Evolutionary conservation across 2,888 invertebrate genomes (phyloP).

Genomic region (Sipha maydis): DNA sequence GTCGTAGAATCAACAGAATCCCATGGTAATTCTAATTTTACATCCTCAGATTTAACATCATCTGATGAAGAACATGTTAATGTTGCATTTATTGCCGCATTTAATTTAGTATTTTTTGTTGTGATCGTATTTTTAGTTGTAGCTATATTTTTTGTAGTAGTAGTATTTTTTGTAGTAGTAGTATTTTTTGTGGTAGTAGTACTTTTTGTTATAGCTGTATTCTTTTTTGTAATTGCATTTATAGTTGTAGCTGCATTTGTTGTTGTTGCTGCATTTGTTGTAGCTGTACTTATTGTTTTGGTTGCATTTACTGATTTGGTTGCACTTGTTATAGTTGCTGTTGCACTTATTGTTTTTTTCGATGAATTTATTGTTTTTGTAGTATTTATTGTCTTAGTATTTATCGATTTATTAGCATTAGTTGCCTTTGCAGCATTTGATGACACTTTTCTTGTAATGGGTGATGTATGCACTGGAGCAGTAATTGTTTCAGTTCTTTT

Average conservation of each 20-base stretch:
- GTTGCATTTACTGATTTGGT: background rate
- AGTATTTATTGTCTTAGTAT: too few species aligned
- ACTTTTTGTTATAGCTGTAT: too few species aligned
- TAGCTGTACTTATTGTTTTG: background rate
- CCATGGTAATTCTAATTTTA: slow-evolving; percentile 22
- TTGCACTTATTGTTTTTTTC: background rate
- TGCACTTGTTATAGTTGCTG: background rate
- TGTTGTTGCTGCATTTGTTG: too few species aligned
- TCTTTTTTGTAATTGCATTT: too few species aligned
- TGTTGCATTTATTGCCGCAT: background rate
- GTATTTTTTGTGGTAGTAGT: too few species aligned
- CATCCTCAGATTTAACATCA: slow-evolving; percentile 13
- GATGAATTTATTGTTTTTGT: background rate
- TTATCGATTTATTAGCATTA: background rate
- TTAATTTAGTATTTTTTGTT: background rate
- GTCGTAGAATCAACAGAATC: slow-evolving; percentile 47
- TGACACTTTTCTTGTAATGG: background rate
- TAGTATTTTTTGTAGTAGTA: too few species aligned
- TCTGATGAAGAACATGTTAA: slow-evolving; percentile 9
- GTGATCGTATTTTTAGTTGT: too few species aligned
- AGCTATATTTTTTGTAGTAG: too few species aligned
- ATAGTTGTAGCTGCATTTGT: too few species aligned
- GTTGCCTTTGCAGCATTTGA: background rate
- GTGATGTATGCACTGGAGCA: slow-evolving; percentile 1
- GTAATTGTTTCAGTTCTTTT: slow-evolving; percentile 29